phyloP scores from a whole-genome alignment of 2,797 vertebrate species.

The Tadarida brasiliensis region DNA sequence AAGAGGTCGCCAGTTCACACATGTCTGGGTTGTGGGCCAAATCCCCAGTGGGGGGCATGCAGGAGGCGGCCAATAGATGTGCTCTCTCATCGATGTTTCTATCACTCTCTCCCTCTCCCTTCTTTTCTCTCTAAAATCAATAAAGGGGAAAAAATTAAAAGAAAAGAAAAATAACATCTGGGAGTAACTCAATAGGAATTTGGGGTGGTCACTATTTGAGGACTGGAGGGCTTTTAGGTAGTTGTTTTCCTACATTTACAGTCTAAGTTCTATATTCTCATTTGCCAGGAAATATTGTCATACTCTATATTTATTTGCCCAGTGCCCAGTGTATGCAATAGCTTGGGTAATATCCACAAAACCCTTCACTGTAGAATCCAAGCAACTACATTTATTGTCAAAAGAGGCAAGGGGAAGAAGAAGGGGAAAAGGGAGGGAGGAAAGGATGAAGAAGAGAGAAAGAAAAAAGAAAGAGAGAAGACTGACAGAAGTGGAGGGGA shows the following conservation, averaged over 20 bases:
- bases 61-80: too few relatives aligned
- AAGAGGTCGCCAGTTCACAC: too few relatives aligned
- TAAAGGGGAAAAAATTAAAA: too few relatives aligned
- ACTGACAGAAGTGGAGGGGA: background rate
- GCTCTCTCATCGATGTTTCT: too few relatives aligned
- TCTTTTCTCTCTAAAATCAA: too few relatives aligned
- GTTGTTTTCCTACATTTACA: background rate
- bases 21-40: too few relatives aligned
- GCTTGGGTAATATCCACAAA: background rate
- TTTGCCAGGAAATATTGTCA: background rate
- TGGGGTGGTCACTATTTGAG: background rate
- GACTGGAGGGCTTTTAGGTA: background rate
- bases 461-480: too few relatives aligned
- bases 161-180: slow-evolving; percentile 36
- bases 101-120: too few relatives aligned
- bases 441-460: background rate
- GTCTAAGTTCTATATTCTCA: background rate
- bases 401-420: background rate
- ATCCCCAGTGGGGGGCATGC: too few relatives aligned
- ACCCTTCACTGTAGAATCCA: background rate
- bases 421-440: background rate
- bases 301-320: background rate
- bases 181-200: background rate
- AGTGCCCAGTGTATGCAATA: background rate
- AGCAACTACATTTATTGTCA: background rate